Evolutionary conservation across 2,113 vertebrate species (phyloP).

Genomic region (Bettongia penicillata): DNA sequence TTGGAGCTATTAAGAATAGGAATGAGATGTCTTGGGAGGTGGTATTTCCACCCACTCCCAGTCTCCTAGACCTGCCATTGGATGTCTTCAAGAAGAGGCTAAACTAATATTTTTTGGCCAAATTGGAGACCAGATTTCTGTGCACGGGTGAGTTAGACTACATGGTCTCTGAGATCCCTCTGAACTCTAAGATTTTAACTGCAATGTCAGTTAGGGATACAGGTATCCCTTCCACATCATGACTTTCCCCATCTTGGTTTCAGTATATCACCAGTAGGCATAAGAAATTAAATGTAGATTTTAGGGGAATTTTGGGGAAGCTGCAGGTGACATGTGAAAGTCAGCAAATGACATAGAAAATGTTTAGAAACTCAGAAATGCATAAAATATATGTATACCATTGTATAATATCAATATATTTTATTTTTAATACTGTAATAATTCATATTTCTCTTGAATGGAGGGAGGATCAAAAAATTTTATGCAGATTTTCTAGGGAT

Average conservation of each 20-base stretch:
- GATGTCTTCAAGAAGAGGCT: too few species aligned
- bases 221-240: too few species aligned
- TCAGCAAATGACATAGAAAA: background rate
- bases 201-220: too few species aligned
- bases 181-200: too few species aligned
- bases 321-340: background rate
- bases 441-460: background rate
- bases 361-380: background rate
- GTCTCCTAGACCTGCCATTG: too few species aligned
- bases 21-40: too few species aligned
- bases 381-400: background rate
- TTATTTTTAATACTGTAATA: background rate
- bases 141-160: too few species aligned
- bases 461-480: background rate
- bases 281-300: background rate
- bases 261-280: background rate
- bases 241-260: background rate
- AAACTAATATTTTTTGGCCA: too few species aligned
- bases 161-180: too few species aligned
- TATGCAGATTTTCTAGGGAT: background rate
- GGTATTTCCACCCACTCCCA: too few species aligned
- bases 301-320: background rate
- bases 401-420: background rate
- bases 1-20: too few species aligned
- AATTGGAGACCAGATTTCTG: too few species aligned